Evolutionary conservation across 2,888 invertebrate species (phyloP).

Genomic region (Anticlea derivata): DNA sequence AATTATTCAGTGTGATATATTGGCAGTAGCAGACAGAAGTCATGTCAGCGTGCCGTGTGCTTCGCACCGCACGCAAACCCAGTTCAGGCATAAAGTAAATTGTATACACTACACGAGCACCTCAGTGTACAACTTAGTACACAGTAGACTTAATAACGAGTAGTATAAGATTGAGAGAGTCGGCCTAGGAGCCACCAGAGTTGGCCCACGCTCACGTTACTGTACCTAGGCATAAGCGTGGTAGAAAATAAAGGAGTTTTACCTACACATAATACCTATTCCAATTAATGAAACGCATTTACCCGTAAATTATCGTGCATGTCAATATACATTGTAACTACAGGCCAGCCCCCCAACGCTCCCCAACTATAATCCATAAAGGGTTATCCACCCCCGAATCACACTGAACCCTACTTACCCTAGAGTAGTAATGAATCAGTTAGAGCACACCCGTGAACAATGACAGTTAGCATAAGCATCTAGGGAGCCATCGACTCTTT

Average conservation of each 20-base stretch:
- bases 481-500: no score
- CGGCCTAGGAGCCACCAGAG: no score
- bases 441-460: neutral
- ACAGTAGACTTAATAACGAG: no score
- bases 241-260: no score
- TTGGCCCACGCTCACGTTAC: no score
- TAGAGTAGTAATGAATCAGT: slow-evolving; percentile 10
- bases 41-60: slow-evolving; percentile 9
- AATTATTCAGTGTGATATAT: slow-evolving; percentile 27
- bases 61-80: slow-evolving; percentile 5
- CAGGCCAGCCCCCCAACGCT: slow-evolving; percentile 25
- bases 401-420: slow-evolving; percentile 27
- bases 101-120: neutral
- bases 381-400: slow-evolving; percentile 36
- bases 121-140: no score
- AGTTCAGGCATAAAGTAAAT: neutral
- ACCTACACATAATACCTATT: neutral
- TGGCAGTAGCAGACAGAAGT: slow-evolving; percentile 24
- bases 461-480: neutral
- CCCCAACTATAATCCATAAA: slow-evolving; percentile 34
- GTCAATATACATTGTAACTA: slow-evolving; percentile 24
- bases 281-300: slow-evolving; percentile 22
- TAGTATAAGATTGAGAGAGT: no score
- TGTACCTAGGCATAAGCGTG: no score
- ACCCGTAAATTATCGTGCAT: slow-evolving; percentile 21